Evolutionary conservation across 2,797 vertebrate genomes (phyloP).

Genomic region (Epinephelus coioides): DNA sequence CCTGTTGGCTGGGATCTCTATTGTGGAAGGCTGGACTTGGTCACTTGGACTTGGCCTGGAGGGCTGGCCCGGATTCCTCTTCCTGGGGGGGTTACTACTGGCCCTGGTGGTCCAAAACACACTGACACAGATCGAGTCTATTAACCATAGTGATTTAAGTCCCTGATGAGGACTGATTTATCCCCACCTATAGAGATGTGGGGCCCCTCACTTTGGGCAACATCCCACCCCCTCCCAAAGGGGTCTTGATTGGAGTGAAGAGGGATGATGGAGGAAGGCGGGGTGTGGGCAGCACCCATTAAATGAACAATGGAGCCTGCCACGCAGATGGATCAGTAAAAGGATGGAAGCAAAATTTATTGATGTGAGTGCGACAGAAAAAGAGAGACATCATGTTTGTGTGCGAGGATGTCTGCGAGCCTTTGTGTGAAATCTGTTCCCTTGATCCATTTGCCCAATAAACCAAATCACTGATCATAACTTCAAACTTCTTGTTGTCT

Average conservation of each 20-base stretch:
- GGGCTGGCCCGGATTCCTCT: slow-evolving; percentile 49
- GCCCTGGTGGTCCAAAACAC: slow-evolving; percentile 52
- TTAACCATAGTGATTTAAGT: slow-evolving; percentile 71
- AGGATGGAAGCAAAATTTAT: slow-evolving; percentile 20
- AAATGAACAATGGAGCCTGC: slow-evolving; percentile 43
- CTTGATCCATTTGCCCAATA: slow-evolving; percentile 22
- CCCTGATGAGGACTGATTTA: slow-evolving; percentile 70
- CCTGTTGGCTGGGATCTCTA: slow-evolving; percentile 55
- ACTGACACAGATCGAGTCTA: slow-evolving; percentile 50
- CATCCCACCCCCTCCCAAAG: slow-evolving; percentile 39
- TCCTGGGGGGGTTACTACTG: slow-evolving; percentile 22
- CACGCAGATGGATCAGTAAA: slow-evolving; percentile 24
- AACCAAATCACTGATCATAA: slow-evolving; percentile 36
- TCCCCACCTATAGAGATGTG: slow-evolving; percentile 60
- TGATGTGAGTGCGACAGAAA: slow-evolving; percentile 19
- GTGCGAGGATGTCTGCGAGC: slow-evolving; percentile 1
- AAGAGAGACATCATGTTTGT: slow-evolving; percentile 10
- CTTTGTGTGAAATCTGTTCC: slow-evolving; percentile 28
- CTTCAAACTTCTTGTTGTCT: slow-evolving; percentile 36
- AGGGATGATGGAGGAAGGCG: slow-evolving; percentile 35
- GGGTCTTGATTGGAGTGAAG: slow-evolving; percentile 34
- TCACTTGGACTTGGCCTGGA: slow-evolving; percentile 37
- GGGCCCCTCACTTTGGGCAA: slow-evolving; percentile 50
- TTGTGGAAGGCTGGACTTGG: slow-evolving; percentile 55
- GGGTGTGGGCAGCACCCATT: slow-evolving; percentile 35